These are phyloP conservation scores for Trissoscelio sp. DNA, from an alignment of 2,888 invertebrate genomes.

Conservation along the genomic window DNA sequence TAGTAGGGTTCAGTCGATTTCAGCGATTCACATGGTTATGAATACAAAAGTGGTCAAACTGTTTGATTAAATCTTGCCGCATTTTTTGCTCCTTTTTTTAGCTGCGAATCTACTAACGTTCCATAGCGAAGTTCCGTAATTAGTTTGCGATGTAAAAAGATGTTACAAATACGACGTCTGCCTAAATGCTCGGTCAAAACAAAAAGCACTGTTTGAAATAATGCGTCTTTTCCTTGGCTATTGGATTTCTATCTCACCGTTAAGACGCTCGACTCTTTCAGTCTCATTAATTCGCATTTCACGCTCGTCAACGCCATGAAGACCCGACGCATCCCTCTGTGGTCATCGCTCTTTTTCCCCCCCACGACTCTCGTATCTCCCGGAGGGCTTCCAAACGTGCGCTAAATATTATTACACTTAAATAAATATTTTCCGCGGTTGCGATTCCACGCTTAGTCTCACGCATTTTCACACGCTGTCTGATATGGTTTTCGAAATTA, in stretches of 20 bases:
- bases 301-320: slow-evolving; percentile 72
- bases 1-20: slow-evolving; percentile 43
- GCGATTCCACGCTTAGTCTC: slow-evolving; percentile 64
- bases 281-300: slow-evolving; percentile 75
- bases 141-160: slow-evolving; percentile 49
- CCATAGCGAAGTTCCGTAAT: slow-evolving; percentile 33
- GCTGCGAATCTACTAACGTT: slow-evolving; percentile 20
- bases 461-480: slow-evolving; percentile 64
- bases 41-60: slow-evolving; percentile 48
- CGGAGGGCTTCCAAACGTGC: slow-evolving; percentile 64
- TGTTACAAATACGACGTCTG: slow-evolving; percentile 37
- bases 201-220: slow-evolving; percentile 63
- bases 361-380: slow-evolving; percentile 27
- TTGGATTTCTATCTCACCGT: slow-evolving; percentile 56
- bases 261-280: slow-evolving; percentile 60
- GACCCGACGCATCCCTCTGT: slow-evolving; percentile 63
- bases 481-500: slow-evolving; percentile 42
- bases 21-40: slow-evolving; percentile 33
- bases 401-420: slow-evolving; percentile 68
- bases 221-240: slow-evolving; percentile 57
- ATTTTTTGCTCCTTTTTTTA: not conserved
- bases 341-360: slow-evolving; percentile 62
- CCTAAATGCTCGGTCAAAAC: slow-evolving; percentile 59
- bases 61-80: slow-evolving; percentile 30
- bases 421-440: slow-evolving; percentile 67